Conservation (phyloP, 2,113 vertebrate genomes). For the Hemibagrus wyckioides region DNA sequence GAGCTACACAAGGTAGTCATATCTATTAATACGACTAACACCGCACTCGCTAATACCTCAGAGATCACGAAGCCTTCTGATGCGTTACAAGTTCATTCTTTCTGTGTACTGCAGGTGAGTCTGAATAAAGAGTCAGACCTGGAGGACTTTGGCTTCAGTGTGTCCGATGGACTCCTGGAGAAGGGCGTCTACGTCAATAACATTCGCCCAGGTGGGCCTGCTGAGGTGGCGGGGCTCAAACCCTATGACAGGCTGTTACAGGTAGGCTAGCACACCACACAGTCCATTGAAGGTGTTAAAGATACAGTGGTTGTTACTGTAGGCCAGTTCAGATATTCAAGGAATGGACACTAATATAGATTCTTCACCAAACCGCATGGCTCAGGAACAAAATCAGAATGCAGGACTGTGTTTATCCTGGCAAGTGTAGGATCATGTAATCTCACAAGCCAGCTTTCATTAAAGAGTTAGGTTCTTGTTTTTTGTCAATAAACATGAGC, state of each 20-base stretch:
- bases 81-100: not conserved
- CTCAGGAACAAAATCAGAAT: not conserved
- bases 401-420: not conserved
- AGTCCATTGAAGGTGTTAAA: not conserved
- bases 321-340: not conserved
- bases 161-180: slow-evolving; percentile 92
- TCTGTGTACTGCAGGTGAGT: slow-evolving; percentile 75
- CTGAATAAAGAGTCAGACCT: slow-evolving; percentile 87
- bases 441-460: not conserved
- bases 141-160: slow-evolving; percentile 98
- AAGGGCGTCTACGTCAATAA: slow-evolving; percentile 97
- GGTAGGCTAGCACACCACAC: slow-evolving; percentile 69
- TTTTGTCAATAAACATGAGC: not conserved
- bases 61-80: not conserved
- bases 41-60: not conserved
- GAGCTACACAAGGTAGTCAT: slow-evolving; percentile 92
- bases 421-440: not conserved
- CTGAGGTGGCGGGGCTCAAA: slow-evolving; percentile 84
- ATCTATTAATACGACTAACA: not conserved
- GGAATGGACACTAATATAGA: not conserved
- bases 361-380: not conserved
- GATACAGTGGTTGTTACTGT: not conserved
- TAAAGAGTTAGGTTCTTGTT: not conserved
- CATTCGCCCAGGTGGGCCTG: slow-evolving; percentile 87
- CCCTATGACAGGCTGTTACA: slow-evolving; percentile 92